Evolutionary conservation across 2,888 invertebrate species (phyloP), one percentile per base, ranked within the genome.

Genomic region (Phengaris alcon): DNA sequence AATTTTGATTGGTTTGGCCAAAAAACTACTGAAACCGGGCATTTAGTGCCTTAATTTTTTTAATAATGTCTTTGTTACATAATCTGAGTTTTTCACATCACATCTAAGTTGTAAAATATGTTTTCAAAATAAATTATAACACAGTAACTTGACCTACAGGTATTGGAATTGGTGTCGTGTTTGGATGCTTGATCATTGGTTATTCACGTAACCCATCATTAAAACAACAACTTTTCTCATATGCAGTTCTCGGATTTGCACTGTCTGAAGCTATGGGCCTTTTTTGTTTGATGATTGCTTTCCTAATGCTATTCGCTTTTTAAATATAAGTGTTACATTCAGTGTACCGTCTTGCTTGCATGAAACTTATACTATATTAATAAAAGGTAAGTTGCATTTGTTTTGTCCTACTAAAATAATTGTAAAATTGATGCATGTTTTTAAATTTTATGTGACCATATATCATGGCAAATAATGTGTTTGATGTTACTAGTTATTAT

Each of bases 261-360:
- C 94, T 99, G 81, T 97, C 98, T 81, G 99, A 99, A 95, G 99
- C 99, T 84, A 98, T 99, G 98, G 99, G 99, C 88, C 96, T 99
- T 79, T 99, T 99, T 95, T 99, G 99, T 95, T 95, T 99, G 86
- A 99, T 99, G 98, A 98, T 99, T 95, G 98, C 98, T 80, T 99
- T 99, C 95, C 94, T 99, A 87, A 96, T 99, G 94, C 95, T 99
- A 85, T 99, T 98, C 94, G 98, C 98, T 87, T 96, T 98, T 94
- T 99, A 97, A 77, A 9, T 54, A 44, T 74, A 76, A 74, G 52
- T 77, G 77, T 79, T 75, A 68, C 82, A 80, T 83, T 85, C 84
- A 87, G 86, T 88, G 86, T 87, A 86, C 84, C 52, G 52, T 44
- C 69, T 75, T 68, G 55, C 59, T 73, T 75, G 68, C 73, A 52